phyloP scores from a whole-genome alignment of 2,113 vertebrate genomes.

The Oncorhynchus keta region DNA sequence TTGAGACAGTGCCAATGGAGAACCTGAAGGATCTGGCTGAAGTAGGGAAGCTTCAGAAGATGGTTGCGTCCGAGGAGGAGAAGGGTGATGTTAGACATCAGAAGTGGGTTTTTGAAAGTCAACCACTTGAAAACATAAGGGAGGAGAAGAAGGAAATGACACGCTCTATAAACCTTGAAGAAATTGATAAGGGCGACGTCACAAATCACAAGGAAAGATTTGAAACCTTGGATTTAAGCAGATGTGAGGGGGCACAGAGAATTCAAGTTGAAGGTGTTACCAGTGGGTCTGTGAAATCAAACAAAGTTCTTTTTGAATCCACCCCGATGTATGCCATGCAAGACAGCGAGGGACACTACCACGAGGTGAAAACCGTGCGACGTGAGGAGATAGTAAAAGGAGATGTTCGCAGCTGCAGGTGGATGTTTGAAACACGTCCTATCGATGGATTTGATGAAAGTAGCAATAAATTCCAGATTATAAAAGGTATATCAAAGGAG shows the following conservation, averaged over 20 bases:
- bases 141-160: conserved; percentile 81
- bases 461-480: conserved; percentile 84
- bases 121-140: conserved; percentile 84
- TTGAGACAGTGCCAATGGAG: conserved; percentile 87
- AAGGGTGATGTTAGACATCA: conserved; percentile 88
- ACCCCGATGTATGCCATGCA: conserved; percentile 87
- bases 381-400: conserved; percentile 89
- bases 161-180: conserved; percentile 81
- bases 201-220: conserved; percentile 81
- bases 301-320: conserved; percentile 87
- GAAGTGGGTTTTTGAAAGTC: conserved; percentile 89
- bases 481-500: conserved; percentile 90
- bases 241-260: conserved; percentile 79
- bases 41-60: conserved; percentile 82
- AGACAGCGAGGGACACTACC: conserved; percentile 86
- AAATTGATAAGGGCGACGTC: conserved; percentile 84
- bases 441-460: conserved; percentile 91
- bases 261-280: conserved; percentile 85
- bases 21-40: conserved; percentile 82
- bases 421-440: conserved; percentile 93
- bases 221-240: conserved; percentile 85
- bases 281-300: conserved; percentile 82
- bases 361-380: conserved; percentile 87
- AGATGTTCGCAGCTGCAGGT: conserved; percentile 85
- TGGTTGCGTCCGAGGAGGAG: conserved; percentile 81